Evolutionary conservation across 2,888 invertebrate genomes (phyloP).

Genomic region (Cyclophora punctaria): DNA sequence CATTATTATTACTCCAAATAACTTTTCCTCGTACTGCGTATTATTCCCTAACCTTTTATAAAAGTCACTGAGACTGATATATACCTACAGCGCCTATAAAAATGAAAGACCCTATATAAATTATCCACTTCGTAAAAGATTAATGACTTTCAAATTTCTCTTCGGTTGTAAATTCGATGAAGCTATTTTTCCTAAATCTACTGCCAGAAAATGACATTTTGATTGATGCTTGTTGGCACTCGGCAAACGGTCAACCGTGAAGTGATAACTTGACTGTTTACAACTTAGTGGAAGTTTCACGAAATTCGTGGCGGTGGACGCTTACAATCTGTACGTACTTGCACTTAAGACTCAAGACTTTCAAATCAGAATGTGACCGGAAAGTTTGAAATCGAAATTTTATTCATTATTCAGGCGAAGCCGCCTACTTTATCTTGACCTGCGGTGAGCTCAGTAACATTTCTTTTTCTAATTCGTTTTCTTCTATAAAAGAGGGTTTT

Average conservation of each 20-base stretch:
- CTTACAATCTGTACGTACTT: too few species aligned
- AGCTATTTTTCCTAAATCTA: conserved; percentile 63
- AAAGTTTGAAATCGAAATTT: neutral
- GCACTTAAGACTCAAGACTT: neutral
- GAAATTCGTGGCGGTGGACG: too few species aligned
- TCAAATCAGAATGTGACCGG: neutral
- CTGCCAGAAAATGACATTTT: conserved; percentile 60
- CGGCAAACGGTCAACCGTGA: conserved; percentile 33
- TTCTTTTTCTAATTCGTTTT: too few species aligned
- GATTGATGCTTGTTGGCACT: conserved; percentile 48
- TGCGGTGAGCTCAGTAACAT: too few species aligned
- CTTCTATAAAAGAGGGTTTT: too few species aligned
- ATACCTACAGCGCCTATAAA: conserved; percentile 5
- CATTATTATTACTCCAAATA: neutral
- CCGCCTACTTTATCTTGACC: too few species aligned
- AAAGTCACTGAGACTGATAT: conserved; percentile 15
- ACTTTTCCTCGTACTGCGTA: neutral
- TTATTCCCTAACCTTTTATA: conserved; percentile 3
- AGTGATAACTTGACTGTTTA: conserved; percentile 20
- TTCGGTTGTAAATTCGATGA: conserved; percentile 57
- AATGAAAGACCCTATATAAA: conserved; percentile 44
- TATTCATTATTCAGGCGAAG: neutral
- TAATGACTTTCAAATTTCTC: conserved; percentile 57
- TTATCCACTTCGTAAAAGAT: conserved; percentile 48
- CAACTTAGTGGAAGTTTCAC: neutral